Percentiles rank a stretch among this genome's conserved stretches.
Evolutionary conservation across 2,888 invertebrate species (phyloP).

Genomic region (Nemurella pictetii): DNA sequence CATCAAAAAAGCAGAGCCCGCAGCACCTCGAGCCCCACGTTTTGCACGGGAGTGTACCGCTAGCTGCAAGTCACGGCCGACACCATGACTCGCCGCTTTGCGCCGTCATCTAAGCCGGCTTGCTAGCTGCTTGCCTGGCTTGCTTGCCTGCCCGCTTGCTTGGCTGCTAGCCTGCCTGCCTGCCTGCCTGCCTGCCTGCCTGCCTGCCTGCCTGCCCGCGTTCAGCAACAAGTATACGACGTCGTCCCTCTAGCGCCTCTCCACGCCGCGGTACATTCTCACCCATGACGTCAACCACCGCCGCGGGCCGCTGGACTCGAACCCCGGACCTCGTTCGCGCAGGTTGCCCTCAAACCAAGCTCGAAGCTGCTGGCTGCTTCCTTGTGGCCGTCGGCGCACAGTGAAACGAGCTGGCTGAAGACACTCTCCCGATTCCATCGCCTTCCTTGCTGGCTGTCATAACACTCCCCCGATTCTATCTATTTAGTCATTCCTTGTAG

Average conservation of each 20-base stretch:
- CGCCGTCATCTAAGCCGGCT: no score
- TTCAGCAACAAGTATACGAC: background rate
- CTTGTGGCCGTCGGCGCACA: no score
- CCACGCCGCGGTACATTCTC: background rate
- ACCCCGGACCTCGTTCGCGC: background rate
- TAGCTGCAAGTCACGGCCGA: background rate
- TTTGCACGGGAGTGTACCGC: background rate
- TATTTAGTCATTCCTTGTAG: no score
- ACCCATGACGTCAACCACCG: background rate
- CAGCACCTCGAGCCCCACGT: background rate
- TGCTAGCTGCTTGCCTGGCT: background rate
- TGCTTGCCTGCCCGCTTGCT: background rate
- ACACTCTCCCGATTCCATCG: no score
- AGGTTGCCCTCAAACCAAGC: background rate
- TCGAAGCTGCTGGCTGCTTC: no score
- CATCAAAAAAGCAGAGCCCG: background rate
- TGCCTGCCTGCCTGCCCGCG: background rate
- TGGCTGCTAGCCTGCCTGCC: background rate
- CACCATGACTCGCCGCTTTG: background rate
- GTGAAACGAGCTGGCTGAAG: no score
- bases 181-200: background rate
- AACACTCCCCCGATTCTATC: no score
- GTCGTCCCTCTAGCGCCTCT: background rate
- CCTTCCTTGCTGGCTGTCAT: no score
- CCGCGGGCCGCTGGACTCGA: background rate